Conservation (phyloP, 2,113 vertebrate species). For the Syrmaticus mikado region DNA sequence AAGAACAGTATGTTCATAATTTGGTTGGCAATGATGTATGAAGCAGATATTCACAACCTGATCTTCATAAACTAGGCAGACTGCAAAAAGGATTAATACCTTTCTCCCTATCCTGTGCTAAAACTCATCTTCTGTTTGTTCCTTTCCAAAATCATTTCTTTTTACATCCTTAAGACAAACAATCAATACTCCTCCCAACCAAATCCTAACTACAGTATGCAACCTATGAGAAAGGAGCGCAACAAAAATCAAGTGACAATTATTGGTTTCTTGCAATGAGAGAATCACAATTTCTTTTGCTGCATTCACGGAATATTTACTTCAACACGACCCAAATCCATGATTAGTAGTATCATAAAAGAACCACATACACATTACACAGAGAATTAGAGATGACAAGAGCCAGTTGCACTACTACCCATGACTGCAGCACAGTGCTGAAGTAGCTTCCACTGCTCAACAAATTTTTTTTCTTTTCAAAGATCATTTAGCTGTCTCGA, state of each 20-base stretch:
- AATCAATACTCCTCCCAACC: not conserved
- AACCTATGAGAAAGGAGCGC: not conserved
- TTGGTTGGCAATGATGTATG: constrained; percentile 79
- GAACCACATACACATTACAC: not conserved
- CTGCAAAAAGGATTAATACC: constrained; percentile 44
- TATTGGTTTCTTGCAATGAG: not conserved
- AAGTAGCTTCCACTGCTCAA: not conserved
- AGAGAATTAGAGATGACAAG: not conserved
- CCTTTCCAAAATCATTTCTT: not conserved
- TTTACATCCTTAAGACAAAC: not conserved
- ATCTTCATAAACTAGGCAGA: constrained; percentile 69
- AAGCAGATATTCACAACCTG: constrained; percentile 63
- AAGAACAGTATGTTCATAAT: constrained; percentile 77
- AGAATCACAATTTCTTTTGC: not conserved
- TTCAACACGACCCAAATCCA: not conserved
- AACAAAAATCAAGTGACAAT: not conserved
- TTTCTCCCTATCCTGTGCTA: constrained; percentile 2
- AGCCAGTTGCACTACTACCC: not conserved
- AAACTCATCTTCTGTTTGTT: not conserved
- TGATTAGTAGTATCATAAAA: not conserved
- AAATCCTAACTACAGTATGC: not conserved
- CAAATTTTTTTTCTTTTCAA: not conserved
- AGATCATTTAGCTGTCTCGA: not conserved
- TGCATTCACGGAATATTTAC: not conserved
- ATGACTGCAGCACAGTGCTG: not conserved